Base-by-base conservation (phyloP, 1,140 invertebrate genomes). In the Diploscapter pachys region DNA sequence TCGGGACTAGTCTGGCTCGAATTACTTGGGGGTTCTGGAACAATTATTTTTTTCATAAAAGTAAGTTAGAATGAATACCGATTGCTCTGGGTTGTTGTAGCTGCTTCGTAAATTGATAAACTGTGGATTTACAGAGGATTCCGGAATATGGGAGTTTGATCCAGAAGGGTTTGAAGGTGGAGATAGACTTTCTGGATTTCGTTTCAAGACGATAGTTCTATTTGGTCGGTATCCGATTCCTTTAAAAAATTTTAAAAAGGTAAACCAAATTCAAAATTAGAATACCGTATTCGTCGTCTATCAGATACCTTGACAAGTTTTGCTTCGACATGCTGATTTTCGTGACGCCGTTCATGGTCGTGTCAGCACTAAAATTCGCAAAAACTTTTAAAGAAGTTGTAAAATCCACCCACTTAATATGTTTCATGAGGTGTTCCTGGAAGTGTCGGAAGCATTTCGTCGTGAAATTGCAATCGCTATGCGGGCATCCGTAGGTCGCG, bases 381-480 rank as follows among this genome's bases (percentile, higher is more conserved):
- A 59, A 59, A 59, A 59, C 9, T 11, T 59, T 59, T 11, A 11
- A 59, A 11, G 31, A 59, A 59, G 9, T 2, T 59, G 57, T 59
- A 59, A 59, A 59, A 59, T 11, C 31, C 31, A 11, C 31, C 9
- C 9, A 59, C 31, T 11, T n/a, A 2, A 65, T 31, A 63, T 83
- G 82, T 56, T 84, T 85, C 0, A n/a, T 52, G 8, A 83, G 57
- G 68, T 84, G 83, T 52, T 84, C 82, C 4, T 76, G 67, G 72
- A 84, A 84, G 61, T 85, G 80, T 59, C 78, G 81, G 13, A 81
- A 85, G 11, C 78, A 83, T 68, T 84, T 85, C 3, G 80, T 77
- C 5, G 63, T 78, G 64, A 85, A 84, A 49, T 71, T 55, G 68
- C 83, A 84, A 8, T 64, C 62, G n/a, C 51, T 50, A 62, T 79